A percentile compares a stretch with the other conserved stretches of the same genome.
These are phyloP conservation scores for Autographa pulchrina DNA, from an alignment of 2,888 invertebrate genomes.

Conservation along the genomic window DNA sequence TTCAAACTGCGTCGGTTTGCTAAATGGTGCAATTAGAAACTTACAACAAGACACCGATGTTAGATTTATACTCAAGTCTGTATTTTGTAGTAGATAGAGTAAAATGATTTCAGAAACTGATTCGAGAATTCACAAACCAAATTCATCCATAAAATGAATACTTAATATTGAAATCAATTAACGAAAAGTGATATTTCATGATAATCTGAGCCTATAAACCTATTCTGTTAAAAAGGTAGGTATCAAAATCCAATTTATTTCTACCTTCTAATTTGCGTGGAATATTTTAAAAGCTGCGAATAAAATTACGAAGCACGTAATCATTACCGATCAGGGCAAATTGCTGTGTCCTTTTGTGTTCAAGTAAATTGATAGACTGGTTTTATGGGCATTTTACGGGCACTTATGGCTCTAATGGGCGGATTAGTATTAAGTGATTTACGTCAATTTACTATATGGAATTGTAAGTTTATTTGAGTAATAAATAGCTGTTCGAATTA, in stretches of 20 bases:
- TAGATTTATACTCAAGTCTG: neutral
- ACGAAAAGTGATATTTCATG: neutral
- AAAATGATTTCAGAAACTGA: too few species aligned
- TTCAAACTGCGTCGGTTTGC: neutral
- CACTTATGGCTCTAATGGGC: conserved; percentile 45
- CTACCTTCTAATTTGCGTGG: neutral
- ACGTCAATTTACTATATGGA: conserved; percentile 14
- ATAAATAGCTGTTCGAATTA: neutral
- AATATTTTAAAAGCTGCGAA: conserved; percentile 25
- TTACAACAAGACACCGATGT: neutral
- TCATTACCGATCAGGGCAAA: conserved; percentile 19
- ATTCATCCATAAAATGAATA: too few species aligned
- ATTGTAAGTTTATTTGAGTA: neutral
- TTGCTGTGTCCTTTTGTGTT: conserved; percentile 19
- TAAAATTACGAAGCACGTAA: conserved; percentile 42
- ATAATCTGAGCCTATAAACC: neutral
- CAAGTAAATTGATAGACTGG: conserved; percentile 36
- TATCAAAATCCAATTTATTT: neutral
- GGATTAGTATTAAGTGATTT: conserved; percentile 41
- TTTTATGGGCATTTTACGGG: conserved; percentile 43
- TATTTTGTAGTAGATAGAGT: neutral
- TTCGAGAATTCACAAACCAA: too few species aligned
- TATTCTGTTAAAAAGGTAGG: conserved; percentile 26
- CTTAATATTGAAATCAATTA: neutral
- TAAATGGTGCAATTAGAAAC: conserved; percentile 6